A percentile compares a stretch with the other conserved stretches of the same genome.
Evolutionary conservation across 2,113 vertebrate species (phyloP).

Genomic region (Polyodon spathula): DNA sequence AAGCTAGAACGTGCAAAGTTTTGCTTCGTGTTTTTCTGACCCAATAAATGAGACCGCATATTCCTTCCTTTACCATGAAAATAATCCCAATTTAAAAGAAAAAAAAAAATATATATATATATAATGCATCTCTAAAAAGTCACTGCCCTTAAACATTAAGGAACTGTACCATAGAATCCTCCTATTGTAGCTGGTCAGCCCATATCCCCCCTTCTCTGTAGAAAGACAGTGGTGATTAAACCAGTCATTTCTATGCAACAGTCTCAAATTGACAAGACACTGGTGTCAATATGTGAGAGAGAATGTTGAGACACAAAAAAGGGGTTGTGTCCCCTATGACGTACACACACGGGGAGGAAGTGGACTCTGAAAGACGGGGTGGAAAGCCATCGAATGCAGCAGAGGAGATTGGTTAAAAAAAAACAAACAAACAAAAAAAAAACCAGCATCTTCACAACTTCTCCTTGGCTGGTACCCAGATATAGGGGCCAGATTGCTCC

Average conservation of each 20-base stretch:
- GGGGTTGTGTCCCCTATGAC: conserved; percentile 29
- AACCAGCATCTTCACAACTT: conserved; percentile 73
- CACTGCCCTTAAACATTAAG: conserved; percentile 98
- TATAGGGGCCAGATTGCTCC: conserved; percentile 87
- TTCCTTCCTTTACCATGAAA: conserved; percentile 62
- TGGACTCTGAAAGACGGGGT: conserved; percentile 39
- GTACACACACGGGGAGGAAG: conserved; percentile 21
- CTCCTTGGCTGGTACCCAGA: conserved; percentile 96
- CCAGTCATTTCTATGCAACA: conserved; percentile 38
- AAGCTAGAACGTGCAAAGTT: conserved; percentile 81
- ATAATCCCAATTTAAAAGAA: conserved; percentile 53
- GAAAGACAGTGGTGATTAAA: conserved; percentile 41
- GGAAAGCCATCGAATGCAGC: conserved; percentile 39
- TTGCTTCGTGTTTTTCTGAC: conserved; percentile 58
- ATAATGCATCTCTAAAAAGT: conserved; percentile 81
- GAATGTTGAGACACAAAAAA: conserved; percentile 15
- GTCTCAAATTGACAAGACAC: conserved; percentile 43
- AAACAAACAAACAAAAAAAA: no score
- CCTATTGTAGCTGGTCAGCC: conserved; percentile 73
- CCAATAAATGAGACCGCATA: conserved; percentile 69
- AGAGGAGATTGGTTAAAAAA: conserved; percentile 45
- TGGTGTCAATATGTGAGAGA: conserved; percentile 37
- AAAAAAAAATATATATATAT: conserved; percentile 49
- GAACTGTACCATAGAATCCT: conserved; percentile 77
- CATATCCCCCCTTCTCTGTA: conserved; percentile 50